phyloP scores from a whole-genome alignment of 2,888 invertebrate genomes.

The Globia sparganii region DNA sequence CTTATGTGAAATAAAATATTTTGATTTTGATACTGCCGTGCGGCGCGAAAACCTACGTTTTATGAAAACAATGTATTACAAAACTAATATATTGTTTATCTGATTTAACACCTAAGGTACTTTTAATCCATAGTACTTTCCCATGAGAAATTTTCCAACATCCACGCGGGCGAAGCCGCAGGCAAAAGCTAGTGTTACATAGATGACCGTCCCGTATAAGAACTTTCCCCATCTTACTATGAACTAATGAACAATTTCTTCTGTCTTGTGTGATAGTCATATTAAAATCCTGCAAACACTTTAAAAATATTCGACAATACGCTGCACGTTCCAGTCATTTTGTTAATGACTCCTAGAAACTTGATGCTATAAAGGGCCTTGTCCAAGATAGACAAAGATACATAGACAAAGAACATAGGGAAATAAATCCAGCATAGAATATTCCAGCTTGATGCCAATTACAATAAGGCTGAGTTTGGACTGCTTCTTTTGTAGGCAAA shows the following conservation, averaged over 20 bases:
- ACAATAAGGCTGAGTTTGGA: background rate
- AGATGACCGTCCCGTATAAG: background rate
- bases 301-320: background rate
- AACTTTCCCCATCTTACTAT: background rate
- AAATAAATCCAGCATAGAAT: background rate
- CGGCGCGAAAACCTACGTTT: no score
- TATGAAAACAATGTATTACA: no score
- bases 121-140: background rate
- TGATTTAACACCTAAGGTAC: background rate
- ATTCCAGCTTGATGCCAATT: background rate
- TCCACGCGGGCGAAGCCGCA: background rate
- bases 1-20: no score
- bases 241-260: background rate
- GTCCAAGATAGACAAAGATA: constrained; percentile 1
- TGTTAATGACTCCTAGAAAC: constrained; percentile 3
- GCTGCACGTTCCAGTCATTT: constrained; percentile 30
- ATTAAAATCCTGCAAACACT: constrained; percentile 15
- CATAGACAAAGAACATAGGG: background rate
- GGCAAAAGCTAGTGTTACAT: background rate
- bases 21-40: no score
- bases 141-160: background rate
- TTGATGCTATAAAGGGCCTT: constrained; percentile 22
- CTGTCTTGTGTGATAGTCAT: background rate
- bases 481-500: background rate
- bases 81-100: background rate